Evolutionary conservation across 1,140 invertebrate genomes (phyloP).

Genomic region (Philotrypesis tridentata): DNA sequence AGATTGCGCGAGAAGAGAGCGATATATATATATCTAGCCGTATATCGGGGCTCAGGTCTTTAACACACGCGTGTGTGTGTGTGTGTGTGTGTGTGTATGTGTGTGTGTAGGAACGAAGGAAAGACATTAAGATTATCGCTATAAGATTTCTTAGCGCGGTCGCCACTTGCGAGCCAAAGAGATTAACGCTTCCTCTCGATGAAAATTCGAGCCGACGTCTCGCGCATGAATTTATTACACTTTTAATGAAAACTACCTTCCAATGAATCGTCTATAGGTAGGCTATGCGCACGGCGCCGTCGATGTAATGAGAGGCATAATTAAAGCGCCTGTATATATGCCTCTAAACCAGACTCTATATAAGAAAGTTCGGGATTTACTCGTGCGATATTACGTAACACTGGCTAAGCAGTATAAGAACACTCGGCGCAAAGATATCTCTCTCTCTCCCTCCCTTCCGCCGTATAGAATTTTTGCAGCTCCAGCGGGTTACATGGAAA

Average conservation of each 20-base stretch:
- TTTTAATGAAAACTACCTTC: not conserved
- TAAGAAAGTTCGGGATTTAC: not conserved
- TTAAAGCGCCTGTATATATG: not conserved
- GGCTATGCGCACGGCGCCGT: no score
- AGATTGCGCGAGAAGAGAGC: conserved; percentile 12
- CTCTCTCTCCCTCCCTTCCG: not conserved
- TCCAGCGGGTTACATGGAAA: no score
- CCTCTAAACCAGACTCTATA: no score
- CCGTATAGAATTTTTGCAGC: not conserved
- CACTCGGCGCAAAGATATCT: not conserved
- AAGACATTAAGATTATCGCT: conserved; percentile 1
- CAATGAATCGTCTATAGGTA: no score
- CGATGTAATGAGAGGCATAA: not conserved
- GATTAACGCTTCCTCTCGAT: not conserved
- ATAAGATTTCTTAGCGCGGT: not conserved
- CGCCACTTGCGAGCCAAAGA: not conserved
- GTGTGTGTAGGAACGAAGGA: no score
- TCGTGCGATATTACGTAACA: not conserved
- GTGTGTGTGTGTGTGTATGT: no score
- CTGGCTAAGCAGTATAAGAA: no score
- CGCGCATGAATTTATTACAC: no score
- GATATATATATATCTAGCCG: no score
- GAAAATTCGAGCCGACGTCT: not conserved
- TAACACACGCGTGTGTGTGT: no score
- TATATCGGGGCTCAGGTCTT: conserved; percentile 28